These are phyloP conservation scores for Magallana nippona DNA, from an alignment of 2,888 invertebrate genomes.

Conservation along the genomic window DNA sequence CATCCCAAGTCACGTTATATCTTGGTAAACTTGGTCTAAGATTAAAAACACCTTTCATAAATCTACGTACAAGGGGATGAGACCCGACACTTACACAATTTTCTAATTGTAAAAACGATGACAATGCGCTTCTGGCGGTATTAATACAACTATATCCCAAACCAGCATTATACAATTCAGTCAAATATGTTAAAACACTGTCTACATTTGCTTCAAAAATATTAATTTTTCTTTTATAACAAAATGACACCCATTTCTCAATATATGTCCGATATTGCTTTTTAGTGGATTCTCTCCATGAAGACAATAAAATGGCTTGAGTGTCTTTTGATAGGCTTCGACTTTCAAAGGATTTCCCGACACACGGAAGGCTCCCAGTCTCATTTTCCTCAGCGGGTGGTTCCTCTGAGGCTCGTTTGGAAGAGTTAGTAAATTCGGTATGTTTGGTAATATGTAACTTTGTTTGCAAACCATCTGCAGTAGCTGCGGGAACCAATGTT, in stretches of 20 bases:
- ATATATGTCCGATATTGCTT: constrained; percentile 48
- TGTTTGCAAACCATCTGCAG: not conserved
- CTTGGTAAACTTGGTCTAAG: constrained; percentile 51
- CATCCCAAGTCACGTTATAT: constrained; percentile 53
- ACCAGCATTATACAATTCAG: constrained; percentile 41
- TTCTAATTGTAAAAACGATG: constrained; percentile 40
- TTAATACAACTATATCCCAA: constrained; percentile 52
- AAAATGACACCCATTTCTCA: constrained; percentile 41
- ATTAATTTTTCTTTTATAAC: not conserved
- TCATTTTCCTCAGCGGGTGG: constrained; percentile 31
- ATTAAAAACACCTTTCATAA: constrained; percentile 52
- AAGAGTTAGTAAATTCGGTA: not conserved
- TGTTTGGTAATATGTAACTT: constrained; percentile 28
- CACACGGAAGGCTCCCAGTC: constrained; percentile 37
- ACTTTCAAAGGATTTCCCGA: constrained; percentile 36
- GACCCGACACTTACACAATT: constrained; percentile 34
- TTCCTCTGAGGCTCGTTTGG: constrained; percentile 44
- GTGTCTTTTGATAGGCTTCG: constrained; percentile 22
- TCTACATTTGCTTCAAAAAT: constrained; percentile 27
- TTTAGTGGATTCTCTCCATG: constrained; percentile 44
- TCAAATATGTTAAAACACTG: constrained; percentile 43
- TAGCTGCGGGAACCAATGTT: not conserved
- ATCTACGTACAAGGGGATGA: constrained; percentile 43
- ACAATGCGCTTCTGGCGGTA: constrained; percentile 51
- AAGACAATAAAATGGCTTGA: constrained; percentile 35